phyloP scores from a whole-genome alignment of 2,113 vertebrate species.

The Nerophis lumbriciformis region DNA sequence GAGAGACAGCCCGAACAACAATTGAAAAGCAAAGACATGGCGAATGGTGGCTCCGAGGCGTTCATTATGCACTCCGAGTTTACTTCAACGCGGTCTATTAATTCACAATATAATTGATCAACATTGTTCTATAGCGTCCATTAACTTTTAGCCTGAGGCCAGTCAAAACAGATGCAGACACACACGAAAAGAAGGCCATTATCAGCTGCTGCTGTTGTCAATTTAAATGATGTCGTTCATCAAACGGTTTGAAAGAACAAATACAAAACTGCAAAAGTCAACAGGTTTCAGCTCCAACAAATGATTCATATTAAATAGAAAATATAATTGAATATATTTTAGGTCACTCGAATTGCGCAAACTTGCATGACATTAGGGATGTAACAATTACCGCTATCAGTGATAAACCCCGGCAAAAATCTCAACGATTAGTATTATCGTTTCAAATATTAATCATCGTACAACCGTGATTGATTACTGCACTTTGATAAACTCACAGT shows the following conservation, averaged over 20 bases:
- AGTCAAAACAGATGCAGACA: constrained; percentile 40
- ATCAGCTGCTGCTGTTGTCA: constrained; percentile 53
- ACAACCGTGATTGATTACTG: too few species aligned
- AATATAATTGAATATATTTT: not conserved
- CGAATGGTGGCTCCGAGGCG: constrained; percentile 32
- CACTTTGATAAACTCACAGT: too few species aligned
- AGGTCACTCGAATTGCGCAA: too few species aligned
- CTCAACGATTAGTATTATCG: too few species aligned
- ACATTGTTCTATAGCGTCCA: constrained; percentile 54
- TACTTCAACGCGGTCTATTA: constrained; percentile 56
- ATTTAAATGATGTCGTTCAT: constrained; percentile 60
- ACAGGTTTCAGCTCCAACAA: constrained; percentile 20
- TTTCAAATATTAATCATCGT: too few species aligned
- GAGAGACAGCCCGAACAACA: not conserved
- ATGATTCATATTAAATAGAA: not conserved
- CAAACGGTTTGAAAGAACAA: constrained; percentile 40
- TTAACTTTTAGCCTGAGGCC: constrained; percentile 59
- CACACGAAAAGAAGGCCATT: constrained; percentile 36
- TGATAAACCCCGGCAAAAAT: too few species aligned
- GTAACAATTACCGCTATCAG: too few species aligned
- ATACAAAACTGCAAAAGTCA: constrained; percentile 30
- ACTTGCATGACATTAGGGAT: too few species aligned
- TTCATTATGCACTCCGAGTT: constrained; percentile 53
- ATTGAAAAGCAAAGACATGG: constrained; percentile 24
- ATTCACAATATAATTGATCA: constrained; percentile 64